These are phyloP conservation scores for Scaptomyza caliginosa DNA, from an alignment of 2,888 invertebrate genomes.

Conservation along the genomic window DNA sequence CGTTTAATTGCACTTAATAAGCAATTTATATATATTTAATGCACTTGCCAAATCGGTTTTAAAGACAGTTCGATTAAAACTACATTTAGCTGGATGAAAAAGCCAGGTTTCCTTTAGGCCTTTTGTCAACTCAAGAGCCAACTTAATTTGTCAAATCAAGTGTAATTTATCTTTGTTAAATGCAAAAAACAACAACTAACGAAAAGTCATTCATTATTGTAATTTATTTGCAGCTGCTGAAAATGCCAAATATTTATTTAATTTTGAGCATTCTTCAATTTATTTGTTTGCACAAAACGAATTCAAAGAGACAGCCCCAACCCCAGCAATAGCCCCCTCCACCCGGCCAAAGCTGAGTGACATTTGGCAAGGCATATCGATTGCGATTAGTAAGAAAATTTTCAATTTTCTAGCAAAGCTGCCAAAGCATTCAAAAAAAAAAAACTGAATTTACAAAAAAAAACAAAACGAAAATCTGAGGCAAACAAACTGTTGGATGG, in stretches of 20 bases:
- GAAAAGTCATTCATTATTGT: conserved; percentile 74
- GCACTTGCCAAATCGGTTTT: conserved; percentile 25
- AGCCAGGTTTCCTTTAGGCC: not conserved
- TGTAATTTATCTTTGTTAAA: conserved; percentile 71
- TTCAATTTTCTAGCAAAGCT: conserved; percentile 70
- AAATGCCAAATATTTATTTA: conserved; percentile 80
- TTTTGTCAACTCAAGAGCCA: conserved; percentile 19
- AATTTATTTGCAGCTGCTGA: conserved; percentile 75
- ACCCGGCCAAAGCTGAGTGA: conserved; percentile 54
- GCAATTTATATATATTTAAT: conserved; percentile 64
- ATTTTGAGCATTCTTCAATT: conserved; percentile 77
- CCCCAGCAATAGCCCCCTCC: not conserved
- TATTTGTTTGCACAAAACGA: conserved; percentile 75
- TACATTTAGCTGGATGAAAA: too few relatives aligned
- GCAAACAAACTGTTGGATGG: conserved; percentile 57
- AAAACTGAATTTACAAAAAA: conserved; percentile 1
- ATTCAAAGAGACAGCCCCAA: conserved; percentile 49
- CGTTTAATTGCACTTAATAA: conserved; percentile 68
- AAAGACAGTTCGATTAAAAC: conserved; percentile 4
- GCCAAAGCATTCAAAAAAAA: conserved; percentile 38
- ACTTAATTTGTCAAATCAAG: conserved; percentile 77
- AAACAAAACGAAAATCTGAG: conserved; percentile 45
- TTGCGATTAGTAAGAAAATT: conserved; percentile 78
- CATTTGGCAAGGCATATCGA: conserved; percentile 78
- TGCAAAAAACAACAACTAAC: not conserved